Evolutionary conservation across 2,888 invertebrate species (phyloP), one percentile per base, ranked within the genome.

Genomic region (Clanis bilineata): DNA sequence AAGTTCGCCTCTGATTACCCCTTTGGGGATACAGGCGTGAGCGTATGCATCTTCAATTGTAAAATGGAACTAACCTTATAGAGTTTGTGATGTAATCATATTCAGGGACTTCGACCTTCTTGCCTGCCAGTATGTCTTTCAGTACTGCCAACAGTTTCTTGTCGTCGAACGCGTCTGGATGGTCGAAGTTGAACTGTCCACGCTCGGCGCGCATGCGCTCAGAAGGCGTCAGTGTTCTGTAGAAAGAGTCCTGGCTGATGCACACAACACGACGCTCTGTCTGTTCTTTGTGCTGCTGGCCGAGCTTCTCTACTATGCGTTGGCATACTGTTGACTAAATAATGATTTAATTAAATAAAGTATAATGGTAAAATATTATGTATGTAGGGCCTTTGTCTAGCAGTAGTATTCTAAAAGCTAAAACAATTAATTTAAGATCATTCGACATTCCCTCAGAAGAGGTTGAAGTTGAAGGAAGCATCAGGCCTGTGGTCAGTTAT

Each of bases 171-270:
- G 99, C 98, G 86, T 97, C 98, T 0, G 99, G 99, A 91, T 99
- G 99, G 86, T 99, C 99, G 86, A 99, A 99, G 92, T 99, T 99
- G 83, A 97, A 99, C 73, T 96, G 95, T 28, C 99, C 99, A 58
- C 96, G 95, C 62, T 96, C 96, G 2, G 98, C 97, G 69, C 96
- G 95, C 0, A 94, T 87, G 70, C 96, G 95, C 80, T 99, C 98
- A 0, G 95, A 94, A 0, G 95, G 90, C 0, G 94, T 95, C 56
- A 99, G 92, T 63, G 97, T 96, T 59, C 97, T 94, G 88, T 99
- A 99, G 90, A 99, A 99, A 60, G 98, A 97, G 80, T 99, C 99
- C 83, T 99, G 98, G 64, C 98, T 97, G 80, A 99, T 97, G 76
- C 97, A 96, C 38, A 97, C 97, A 1, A 99, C 98, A 79, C 98